phyloP scores from a whole-genome alignment of 2,113 vertebrate species.

The Coreoperca whiteheadi region DNA sequence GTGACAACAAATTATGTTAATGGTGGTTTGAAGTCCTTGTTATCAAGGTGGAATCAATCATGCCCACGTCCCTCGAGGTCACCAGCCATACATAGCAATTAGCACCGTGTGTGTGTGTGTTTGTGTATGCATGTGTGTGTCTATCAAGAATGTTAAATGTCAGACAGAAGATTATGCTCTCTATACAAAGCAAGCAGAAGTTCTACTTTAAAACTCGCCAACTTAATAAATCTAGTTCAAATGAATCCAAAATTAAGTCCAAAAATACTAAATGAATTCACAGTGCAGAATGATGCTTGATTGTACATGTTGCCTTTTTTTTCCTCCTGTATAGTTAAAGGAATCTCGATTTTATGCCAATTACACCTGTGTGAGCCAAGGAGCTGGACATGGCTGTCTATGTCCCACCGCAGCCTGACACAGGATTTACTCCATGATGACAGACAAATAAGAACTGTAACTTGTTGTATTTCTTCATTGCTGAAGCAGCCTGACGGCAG shows the following conservation, averaged over 20 bases:
- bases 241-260: constrained; percentile 6
- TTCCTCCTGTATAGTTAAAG: neutral
- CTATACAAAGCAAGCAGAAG: constrained; percentile 10
- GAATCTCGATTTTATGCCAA: constrained; percentile 37
- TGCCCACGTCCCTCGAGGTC: constrained; percentile 71
- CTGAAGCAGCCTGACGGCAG: constrained; percentile 19
- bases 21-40: constrained; percentile 75
- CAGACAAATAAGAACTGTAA: neutral
- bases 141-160: constrained; percentile 55
- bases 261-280: neutral
- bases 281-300: neutral
- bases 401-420: constrained; percentile 15
- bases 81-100: constrained; percentile 73
- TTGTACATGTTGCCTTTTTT: neutral
- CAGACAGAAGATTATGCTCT: constrained; percentile 45
- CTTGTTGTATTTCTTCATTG: neutral
- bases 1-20: constrained; percentile 82
- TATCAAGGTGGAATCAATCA: constrained; percentile 81
- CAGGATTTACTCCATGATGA: constrained; percentile 10
- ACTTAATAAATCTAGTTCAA: constrained; percentile 18
- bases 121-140: constrained; percentile 16
- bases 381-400: constrained; percentile 12
- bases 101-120: constrained; percentile 38
- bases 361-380: constrained; percentile 22
- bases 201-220: constrained; percentile 1